Conservation (phyloP, 2,888 invertebrate species). For the Nineta flava region DNA sequence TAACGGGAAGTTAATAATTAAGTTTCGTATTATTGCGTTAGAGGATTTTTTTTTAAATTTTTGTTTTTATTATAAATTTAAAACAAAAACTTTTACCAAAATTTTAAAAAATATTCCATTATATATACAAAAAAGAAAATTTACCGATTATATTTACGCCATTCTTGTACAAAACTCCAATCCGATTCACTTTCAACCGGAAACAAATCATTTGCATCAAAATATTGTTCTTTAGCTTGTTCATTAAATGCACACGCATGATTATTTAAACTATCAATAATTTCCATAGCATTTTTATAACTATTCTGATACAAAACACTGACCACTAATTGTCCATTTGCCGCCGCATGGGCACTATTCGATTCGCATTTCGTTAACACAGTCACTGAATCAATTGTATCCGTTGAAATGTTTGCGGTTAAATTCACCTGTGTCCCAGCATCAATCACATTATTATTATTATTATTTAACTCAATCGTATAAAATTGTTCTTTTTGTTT, state of each 20-base stretch:
- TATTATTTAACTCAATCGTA: slow-evolving; percentile 5
- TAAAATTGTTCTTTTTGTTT: slow-evolving; percentile 2
- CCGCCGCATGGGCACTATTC: slow-evolving; percentile 16
- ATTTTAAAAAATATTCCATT: too few species aligned
- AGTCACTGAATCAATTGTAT: slow-evolving; percentile 24
- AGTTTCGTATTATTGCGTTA: too few species aligned
- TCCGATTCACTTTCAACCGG: slow-evolving; percentile 29
- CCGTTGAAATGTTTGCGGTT: slow-evolving; percentile 18
- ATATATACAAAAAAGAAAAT: too few species aligned
- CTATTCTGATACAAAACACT: slow-evolving; percentile 25
- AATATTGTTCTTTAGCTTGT: slow-evolving; percentile 21
- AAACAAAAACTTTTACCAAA: too few species aligned
- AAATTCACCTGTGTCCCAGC: not conserved
- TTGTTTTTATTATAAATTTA: not conserved
- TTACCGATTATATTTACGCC: slow-evolving; percentile 44
- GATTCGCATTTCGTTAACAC: slow-evolving; percentile 17
- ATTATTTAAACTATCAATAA: slow-evolving; percentile 19
- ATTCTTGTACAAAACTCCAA: slow-evolving; percentile 61
- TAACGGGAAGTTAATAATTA: too few species aligned
- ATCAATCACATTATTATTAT: not conserved
- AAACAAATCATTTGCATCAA: slow-evolving; percentile 24
- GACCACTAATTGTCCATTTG: slow-evolving; percentile 21
- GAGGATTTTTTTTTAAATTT: too few species aligned
- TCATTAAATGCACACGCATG: not conserved
- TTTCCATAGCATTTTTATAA: slow-evolving; percentile 23